Percentiles rank a stretch among this genome's conserved stretches.
Evolutionary conservation across 2,888 invertebrate genomes (phyloP).

Genomic region (Synergus umbraculus): DNA sequence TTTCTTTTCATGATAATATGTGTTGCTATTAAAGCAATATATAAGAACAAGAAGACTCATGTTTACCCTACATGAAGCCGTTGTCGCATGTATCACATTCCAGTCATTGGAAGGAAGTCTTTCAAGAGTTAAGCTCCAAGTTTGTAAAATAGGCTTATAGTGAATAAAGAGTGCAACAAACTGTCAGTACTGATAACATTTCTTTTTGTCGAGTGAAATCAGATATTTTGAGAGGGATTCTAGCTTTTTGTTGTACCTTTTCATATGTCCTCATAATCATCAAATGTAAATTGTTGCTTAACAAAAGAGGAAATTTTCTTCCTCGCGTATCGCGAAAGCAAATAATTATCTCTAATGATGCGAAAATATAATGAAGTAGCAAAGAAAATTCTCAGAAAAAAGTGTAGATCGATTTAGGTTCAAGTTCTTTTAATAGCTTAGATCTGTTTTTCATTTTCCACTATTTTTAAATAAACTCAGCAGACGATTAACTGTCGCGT

Average conservation of each 20-base stretch:
- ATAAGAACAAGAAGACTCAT: not conserved
- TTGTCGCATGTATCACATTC: slow-evolving; percentile 10
- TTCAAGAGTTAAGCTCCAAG: slow-evolving; percentile 23
- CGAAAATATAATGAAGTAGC: not conserved
- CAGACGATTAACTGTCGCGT: not conserved
- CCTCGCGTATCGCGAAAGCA: not conserved
- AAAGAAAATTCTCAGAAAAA: not conserved
- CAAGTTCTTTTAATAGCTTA: not conserved
- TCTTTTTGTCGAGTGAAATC: not conserved
- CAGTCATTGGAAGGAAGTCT: slow-evolving; percentile 19
- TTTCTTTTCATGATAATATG: not conserved
- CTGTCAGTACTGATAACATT: slow-evolving; percentile 9
- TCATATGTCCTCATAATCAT: not conserved
- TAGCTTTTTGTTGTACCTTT: not conserved
- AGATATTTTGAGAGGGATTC: not conserved
- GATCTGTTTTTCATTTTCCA: not conserved
- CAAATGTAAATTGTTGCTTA: not conserved
- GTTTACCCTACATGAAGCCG: slow-evolving; percentile 26
- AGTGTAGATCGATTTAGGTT: not conserved
- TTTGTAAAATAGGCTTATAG: slow-evolving; percentile 20
- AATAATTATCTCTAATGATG: not conserved
- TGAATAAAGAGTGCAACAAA: not conserved
- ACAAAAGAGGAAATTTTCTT: not conserved
- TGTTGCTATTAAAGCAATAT: not conserved
- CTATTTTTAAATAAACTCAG: not conserved